These are phyloP conservation scores for Sesia bembeciformis DNA, from an alignment of 2,888 invertebrate species.

Conservation along the genomic window DNA sequence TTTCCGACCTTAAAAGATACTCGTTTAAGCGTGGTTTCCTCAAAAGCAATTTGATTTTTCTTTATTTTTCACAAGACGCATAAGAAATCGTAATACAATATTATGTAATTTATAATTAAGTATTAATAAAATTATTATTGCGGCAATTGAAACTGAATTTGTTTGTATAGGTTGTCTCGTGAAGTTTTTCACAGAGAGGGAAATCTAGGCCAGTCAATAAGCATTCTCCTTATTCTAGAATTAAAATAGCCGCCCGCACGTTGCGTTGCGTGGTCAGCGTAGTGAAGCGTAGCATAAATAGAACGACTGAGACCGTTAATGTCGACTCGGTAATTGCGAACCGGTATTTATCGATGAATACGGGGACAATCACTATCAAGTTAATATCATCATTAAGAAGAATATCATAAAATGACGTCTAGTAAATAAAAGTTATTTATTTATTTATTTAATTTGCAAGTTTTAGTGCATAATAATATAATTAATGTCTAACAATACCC, in stretches of 20 bases:
- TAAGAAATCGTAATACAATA: background rate
- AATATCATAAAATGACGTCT: too few relatives aligned
- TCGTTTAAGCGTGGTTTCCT: constrained; percentile 31
- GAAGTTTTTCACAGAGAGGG: constrained; percentile 9
- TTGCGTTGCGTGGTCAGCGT: constrained; percentile 23
- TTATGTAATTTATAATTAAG: background rate
- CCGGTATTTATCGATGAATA: too few relatives aligned
- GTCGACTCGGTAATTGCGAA: too few relatives aligned
- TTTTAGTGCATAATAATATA: too few relatives aligned
- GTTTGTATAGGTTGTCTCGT: background rate
- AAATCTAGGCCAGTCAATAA: constrained; percentile 51
- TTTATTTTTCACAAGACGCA: background rate
- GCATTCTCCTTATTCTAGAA: constrained; percentile 39
- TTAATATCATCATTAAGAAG: too few relatives aligned
- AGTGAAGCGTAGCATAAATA: constrained; percentile 54
- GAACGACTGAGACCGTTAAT: constrained; percentile 21
- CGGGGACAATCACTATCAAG: too few relatives aligned
- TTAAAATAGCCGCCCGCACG: constrained; percentile 21
- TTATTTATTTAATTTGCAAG: too few relatives aligned
- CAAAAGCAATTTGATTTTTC: constrained; percentile 18
- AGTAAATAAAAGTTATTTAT: too few relatives aligned
- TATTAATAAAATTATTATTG: background rate
- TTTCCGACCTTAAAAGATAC: constrained; percentile 50
- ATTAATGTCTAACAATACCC: too few relatives aligned
- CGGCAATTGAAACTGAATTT: background rate